A percentile compares a stretch with the other conserved stretches of the same genome.
These are phyloP conservation scores for Pentalonia nigronervosa DNA, from an alignment of 1,140 invertebrate genomes.

Conservation along the genomic window DNA sequence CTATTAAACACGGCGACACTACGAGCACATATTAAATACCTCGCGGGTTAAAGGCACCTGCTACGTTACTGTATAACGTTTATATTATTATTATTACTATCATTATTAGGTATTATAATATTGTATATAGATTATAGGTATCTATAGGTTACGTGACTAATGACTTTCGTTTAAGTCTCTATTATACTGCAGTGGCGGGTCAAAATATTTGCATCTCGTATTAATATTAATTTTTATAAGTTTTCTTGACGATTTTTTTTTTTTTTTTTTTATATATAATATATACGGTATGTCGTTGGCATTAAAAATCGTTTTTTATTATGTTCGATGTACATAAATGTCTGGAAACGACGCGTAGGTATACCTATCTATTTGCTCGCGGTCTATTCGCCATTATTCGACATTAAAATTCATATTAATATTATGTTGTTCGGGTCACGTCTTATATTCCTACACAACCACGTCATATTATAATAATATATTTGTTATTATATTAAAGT, in stretches of 20 bases:
- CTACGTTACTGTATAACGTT: background rate
- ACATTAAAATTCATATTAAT: background rate
- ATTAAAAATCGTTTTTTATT: background rate
- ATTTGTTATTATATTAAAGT: background rate
- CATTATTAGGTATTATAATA: background rate
- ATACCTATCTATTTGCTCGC: background rate
- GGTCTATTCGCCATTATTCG: background rate
- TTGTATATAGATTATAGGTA: background rate
- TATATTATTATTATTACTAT: no score
- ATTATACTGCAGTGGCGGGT: background rate
- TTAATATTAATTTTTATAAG: background rate
- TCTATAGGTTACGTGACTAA: background rate
- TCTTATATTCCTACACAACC: background rate
- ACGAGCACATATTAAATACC: background rate
- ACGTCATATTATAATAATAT: background rate
- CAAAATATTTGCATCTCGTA: slow-evolving; percentile 14
- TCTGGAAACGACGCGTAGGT: background rate
- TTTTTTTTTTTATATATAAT: background rate
- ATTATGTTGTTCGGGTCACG: background rate
- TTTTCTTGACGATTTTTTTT: background rate
- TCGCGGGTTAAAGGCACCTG: background rate
- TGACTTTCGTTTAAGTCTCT: slow-evolving; percentile 4
- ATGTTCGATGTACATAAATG: background rate
- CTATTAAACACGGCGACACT: slow-evolving; percentile 1
- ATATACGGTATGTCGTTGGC: background rate